Evolutionary conservation across 2,797 vertebrate species (phyloP), one percentile per base, ranked within the genome.

Genomic region (Siniperca undulata): DNA sequence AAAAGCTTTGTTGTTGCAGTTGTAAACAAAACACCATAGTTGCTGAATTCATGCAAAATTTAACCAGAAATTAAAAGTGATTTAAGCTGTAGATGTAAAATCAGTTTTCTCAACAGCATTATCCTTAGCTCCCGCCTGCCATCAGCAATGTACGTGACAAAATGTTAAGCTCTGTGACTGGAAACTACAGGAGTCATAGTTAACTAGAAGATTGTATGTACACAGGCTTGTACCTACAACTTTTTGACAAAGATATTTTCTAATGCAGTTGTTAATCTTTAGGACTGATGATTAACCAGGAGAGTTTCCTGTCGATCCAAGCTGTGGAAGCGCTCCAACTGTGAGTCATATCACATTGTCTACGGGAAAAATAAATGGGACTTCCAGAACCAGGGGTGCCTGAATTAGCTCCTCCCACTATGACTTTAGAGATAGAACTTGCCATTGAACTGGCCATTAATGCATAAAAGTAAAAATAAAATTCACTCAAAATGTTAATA

Each of bases 101-200:
- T 56, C 3, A 4, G 24, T 60, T 72, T 19, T 58, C 27, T 30
- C 27, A 53, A 52, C 66, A 68, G 44, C 6, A 34, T 36, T 40
- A 13, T 12, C 17, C 11, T 50, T 14, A 2, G 19, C 12, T 14
- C 7, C 0, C 1, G 0, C 12, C 10, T 3, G n/a, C 22, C n/a
- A 42, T 30, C 27, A 24, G 38, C 10, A 10, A 10, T 44, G 10
- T 24, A 44, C 5, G 5, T n/a, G 56, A 58, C 13, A 30, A 1
- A 30, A 34, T 59, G 17, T 59, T 24, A 40, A 70, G 3, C 8
- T 68, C 27, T 12, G 46, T 36, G 20, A 36, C 46, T 55, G 20
- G 7, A 50, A 22, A 69, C 24, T 70, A 19, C 22, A 30, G 42
- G 16, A 76, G 27, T 38, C 17, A 10, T 38, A 38, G 36, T 46